Base-by-base conservation (phyloP, 1,140 invertebrate genomes). In the Drosophila sucinea region DNA sequence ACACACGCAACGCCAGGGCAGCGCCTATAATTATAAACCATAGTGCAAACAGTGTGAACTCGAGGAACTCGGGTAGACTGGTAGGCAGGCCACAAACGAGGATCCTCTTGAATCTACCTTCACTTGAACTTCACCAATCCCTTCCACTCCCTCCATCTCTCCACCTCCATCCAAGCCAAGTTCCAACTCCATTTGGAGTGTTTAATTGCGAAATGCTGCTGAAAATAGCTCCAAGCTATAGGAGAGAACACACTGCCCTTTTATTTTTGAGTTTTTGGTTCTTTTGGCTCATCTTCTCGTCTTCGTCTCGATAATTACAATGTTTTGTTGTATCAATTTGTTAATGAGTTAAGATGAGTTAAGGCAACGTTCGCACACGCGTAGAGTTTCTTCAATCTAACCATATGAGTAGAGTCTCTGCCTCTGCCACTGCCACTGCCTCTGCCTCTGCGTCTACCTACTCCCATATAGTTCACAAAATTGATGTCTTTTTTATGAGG, bases 291-390 rank as follows among this genome's bases (percentile, higher is more conserved):
- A 60, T 33, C 25, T 70, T 62, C 54, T 57, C 35, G 17, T 30
- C 54, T 51, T 64, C 56, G 29, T 17, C 32, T 47, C 63, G 76
- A 89, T 89, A 87, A 87, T 87, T 87, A 87, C 84, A 87, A 82
- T 82, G 57, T 87, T 86, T 87, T 87, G 83, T 87, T 87, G 84
- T 82, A 87, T 87, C 83, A 87, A 86, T 87, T 87, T 87, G 83
- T 89, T 87, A 87, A 87, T 87, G 84, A 87, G 82, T 82, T 89
- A 10, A 27, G 78, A 11, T 11, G 35, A 38, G 35, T 38, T 38
- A 10, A 38, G 35, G 35, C 35, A 38, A 38, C 10, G 35, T 38
- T 1, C 10, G 11, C 35, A 38, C 35, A 11, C 10, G 35, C 79
- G 51, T 60, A 64, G n/a, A 63, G 63, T 76, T 17, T 69, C 35